Evolutionary conservation across 1,140 invertebrate species (phyloP).

Genomic region (Panagrolaimus sp.): DNA sequence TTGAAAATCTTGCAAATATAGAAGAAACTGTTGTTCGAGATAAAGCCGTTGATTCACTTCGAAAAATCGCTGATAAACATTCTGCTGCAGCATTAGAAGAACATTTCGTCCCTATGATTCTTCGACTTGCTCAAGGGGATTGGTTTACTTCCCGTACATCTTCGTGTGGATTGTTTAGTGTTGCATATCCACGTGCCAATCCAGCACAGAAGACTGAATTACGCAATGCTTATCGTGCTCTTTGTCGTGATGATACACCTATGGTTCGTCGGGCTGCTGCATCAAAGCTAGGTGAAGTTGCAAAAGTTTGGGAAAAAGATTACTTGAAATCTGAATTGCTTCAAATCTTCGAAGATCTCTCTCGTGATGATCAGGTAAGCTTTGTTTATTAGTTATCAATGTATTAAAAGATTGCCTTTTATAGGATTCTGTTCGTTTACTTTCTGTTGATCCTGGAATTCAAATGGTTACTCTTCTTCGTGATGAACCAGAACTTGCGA

Average conservation of each 20-base stretch:
- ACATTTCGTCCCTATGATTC: constrained; percentile 86
- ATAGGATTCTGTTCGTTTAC: constrained; percentile 88
- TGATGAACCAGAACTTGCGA: constrained; percentile 83
- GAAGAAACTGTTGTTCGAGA: constrained; percentile 99
- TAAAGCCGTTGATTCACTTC: constrained; percentile 92
- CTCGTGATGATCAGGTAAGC: constrained; percentile 80
- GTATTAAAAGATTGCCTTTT: no score
- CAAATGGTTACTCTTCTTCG: constrained; percentile 82
- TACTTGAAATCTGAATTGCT: constrained; percentile 93
- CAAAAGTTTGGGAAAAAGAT: constrained; percentile 91
- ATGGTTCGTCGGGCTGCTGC: constrained; percentile 96
- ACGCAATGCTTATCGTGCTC: constrained; percentile 77
- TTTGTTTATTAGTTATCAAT: constrained; percentile 18
- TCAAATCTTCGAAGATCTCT: constrained; percentile 88
- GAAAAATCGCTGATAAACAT: constrained; percentile 80
- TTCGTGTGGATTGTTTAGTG: constrained; percentile 84
- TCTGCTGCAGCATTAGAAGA: constrained; percentile 78
- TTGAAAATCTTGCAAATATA: constrained; percentile 93
- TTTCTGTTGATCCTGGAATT: constrained; percentile 96
- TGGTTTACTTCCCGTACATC: constrained; percentile 97
- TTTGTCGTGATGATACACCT: constrained; percentile 97
- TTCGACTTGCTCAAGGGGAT: constrained; percentile 80
- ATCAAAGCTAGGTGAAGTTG: constrained; percentile 95
- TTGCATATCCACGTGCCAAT: constrained; percentile 68
- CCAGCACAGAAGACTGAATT: constrained; percentile 64